phyloP scores from a whole-genome alignment of 2,113 vertebrate genomes.

The Saccopteryx leptura region DNA sequence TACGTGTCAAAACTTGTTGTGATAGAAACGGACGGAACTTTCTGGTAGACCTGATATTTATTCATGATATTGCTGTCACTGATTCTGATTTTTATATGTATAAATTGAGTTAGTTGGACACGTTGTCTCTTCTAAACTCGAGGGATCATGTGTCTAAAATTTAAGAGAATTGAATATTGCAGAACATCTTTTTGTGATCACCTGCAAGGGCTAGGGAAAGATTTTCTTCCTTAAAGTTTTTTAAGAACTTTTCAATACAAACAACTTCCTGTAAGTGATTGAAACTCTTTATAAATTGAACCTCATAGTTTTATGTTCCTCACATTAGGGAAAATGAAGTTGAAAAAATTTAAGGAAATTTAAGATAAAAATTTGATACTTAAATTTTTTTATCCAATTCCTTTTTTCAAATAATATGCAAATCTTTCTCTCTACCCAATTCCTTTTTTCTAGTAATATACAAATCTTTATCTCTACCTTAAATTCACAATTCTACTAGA shows the following conservation, averaged over 20 bases:
- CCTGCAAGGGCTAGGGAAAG: neutral
- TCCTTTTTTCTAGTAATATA: neutral
- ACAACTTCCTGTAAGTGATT: neutral
- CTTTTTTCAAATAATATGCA: neutral
- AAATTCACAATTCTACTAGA: neutral
- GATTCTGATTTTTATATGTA: neutral
- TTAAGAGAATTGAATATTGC: constrained; percentile 36
- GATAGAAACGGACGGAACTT: too few relatives aligned
- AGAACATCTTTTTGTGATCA: neutral
- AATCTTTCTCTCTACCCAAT: neutral
- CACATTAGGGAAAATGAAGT: neutral
- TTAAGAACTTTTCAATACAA: neutral
- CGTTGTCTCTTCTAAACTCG: neutral
- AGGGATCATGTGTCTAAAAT: neutral
- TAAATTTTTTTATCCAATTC: neutral
- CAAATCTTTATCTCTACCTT: neutral
- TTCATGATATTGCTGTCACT: neutral
- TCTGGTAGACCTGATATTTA: neutral
- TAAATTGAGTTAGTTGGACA: neutral
- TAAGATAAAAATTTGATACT: neutral
- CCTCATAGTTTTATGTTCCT: neutral
- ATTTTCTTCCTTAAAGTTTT: constrained; percentile 22
- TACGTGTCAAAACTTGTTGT: too few relatives aligned
- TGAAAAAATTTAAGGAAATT: neutral
- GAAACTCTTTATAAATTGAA: neutral